phyloP scores from a whole-genome alignment of 2,113 vertebrate species.

The Ictalurus punctatus region DNA sequence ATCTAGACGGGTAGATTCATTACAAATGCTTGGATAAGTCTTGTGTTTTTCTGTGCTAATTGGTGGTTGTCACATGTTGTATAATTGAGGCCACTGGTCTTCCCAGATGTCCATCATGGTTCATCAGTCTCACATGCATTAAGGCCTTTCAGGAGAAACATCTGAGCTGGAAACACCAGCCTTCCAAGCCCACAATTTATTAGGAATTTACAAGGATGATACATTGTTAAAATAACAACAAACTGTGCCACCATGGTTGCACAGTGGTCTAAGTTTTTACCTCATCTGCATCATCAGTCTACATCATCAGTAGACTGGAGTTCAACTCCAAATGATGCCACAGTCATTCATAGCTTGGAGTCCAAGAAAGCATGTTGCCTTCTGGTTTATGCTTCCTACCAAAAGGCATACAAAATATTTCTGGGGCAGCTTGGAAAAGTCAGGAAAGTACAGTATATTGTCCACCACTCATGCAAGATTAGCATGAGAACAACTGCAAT shows the following conservation, averaged over 20 bases:
- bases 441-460: no score
- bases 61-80: neutral
- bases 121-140: neutral
- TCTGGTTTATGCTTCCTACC: neutral
- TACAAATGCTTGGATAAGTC: constrained; percentile 4
- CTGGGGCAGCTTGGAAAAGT: neutral
- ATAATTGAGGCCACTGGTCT: constrained; percentile 5
- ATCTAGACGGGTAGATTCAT: neutral
- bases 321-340: neutral
- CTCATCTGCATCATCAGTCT: no score
- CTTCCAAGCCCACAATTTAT: neutral
- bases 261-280: neutral
- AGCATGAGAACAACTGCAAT: no score
- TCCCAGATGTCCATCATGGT: constrained; percentile 16
- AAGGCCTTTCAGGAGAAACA: neutral
- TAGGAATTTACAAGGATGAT: no score
- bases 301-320: neutral
- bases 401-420: neutral
- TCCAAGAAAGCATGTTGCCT: neutral
- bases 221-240: neutral
- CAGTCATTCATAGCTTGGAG: neutral
- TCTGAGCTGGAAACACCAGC: neutral
- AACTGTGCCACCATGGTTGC: neutral
- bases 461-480: no score
- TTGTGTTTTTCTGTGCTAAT: constrained; percentile 4